A percentile compares a stretch with the other conserved stretches of the same genome.
phyloP scores from a whole-genome alignment of 2,113 vertebrate genomes.

The Oreochromis aureus region DNA sequence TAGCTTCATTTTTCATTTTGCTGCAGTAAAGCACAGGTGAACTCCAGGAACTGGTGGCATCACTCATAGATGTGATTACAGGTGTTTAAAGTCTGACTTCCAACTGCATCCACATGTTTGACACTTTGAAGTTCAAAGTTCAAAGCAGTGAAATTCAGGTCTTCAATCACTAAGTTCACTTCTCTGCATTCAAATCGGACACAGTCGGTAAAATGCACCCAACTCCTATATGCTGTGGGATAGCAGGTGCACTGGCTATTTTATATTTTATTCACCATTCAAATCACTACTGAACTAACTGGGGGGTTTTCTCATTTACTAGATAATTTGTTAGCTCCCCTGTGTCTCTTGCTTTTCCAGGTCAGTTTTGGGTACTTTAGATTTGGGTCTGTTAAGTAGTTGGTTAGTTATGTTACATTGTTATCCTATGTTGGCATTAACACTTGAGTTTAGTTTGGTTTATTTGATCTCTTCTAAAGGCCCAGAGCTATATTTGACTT shows the following conservation, averaged over 20 bases:
- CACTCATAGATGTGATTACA: not conserved
- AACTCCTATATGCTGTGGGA: not conserved
- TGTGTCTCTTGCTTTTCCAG: not conserved
- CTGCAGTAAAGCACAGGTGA: not conserved
- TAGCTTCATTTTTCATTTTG: not conserved
- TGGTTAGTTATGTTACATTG: not conserved
- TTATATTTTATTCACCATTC: not conserved
- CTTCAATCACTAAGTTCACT: not conserved
- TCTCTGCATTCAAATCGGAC: not conserved
- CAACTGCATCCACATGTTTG: not conserved
- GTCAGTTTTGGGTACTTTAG: not conserved
- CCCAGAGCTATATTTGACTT: not conserved
- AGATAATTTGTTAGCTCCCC: not conserved
- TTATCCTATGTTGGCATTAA: not conserved
- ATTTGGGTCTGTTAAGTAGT: not conserved
- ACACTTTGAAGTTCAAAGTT: not conserved
- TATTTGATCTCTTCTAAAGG: not conserved
- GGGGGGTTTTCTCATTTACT: rapidly evolving
- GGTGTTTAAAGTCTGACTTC: not conserved
- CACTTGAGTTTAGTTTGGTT: not conserved
- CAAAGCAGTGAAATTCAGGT: not conserved
- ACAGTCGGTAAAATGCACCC: not conserved
- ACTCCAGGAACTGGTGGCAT: not conserved
- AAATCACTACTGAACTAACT: not conserved
- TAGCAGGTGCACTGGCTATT: not conserved